A percentile compares a stretch with the other conserved stretches of the same genome.
Conservation (phyloP, 2,888 invertebrate species). For the Trilocha varians region DNA sequence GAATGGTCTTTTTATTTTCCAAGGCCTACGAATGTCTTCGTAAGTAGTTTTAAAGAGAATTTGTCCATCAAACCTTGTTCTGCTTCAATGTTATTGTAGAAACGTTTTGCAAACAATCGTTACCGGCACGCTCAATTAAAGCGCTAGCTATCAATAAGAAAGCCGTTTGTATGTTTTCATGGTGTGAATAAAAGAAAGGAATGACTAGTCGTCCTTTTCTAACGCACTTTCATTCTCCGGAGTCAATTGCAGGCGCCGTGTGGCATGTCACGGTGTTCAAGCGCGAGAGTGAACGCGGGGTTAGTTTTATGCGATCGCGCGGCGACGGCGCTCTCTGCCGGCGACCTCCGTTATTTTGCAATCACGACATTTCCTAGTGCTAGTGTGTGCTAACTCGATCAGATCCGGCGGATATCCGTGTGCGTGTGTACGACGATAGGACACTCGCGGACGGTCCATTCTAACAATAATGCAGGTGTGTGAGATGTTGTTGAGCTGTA, state of each 20-base stretch:
- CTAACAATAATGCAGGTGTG: slow-evolving; percentile 36
- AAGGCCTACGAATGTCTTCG: too few species aligned
- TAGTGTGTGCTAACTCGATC: slow-evolving; percentile 45
- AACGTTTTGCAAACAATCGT: slow-evolving; percentile 5
- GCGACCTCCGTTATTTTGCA: slow-evolving; percentile 55
- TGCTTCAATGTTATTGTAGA: not conserved
- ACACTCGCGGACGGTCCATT: slow-evolving; percentile 31
- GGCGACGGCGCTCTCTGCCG: slow-evolving; percentile 57
- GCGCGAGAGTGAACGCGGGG: slow-evolving; percentile 44
- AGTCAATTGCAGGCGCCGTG: slow-evolving; percentile 25
- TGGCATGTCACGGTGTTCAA: slow-evolving; percentile 17
- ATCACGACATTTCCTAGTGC: slow-evolving; percentile 52
- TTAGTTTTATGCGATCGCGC: slow-evolving; percentile 68
- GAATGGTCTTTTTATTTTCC: too few species aligned
- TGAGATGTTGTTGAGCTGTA: slow-evolving; percentile 28
- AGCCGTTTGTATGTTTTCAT: slow-evolving; percentile 43
- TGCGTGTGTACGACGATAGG: slow-evolving; percentile 29
- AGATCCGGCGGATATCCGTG: slow-evolving; percentile 38
- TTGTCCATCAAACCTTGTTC: too few species aligned
- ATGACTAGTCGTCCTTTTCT: slow-evolving; percentile 60
- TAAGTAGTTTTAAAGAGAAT: too few species aligned
- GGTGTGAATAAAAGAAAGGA: slow-evolving; percentile 52
- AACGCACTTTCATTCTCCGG: slow-evolving; percentile 53
- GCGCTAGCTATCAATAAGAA: slow-evolving; percentile 41
- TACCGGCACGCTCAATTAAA: slow-evolving; percentile 20